Evolutionary conservation across 2,797 vertebrate genomes (phyloP), one percentile per base, ranked within the genome.

Genomic region (Pantherophis alleghaniensis): DNA sequence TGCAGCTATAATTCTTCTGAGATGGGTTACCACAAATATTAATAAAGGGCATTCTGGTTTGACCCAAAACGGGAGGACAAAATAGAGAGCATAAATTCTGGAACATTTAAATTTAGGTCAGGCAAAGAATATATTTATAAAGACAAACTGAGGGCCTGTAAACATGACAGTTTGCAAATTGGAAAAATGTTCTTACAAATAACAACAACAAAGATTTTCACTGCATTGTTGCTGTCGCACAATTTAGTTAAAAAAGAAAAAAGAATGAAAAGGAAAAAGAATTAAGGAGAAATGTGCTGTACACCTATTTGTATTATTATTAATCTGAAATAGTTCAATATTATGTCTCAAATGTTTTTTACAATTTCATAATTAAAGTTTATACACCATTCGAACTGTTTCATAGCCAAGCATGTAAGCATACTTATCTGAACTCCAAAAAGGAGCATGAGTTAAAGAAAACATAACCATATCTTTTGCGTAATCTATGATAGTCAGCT

Each of bases 401-500:
- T 88, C 66, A 18, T 89, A 47, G 47, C 57, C 47, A 57, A 63
- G 69, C 51, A 56, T 66, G 57, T 42, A 37, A 61, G 89, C 24
- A 26, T 83, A 47, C 88, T 5, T 11, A 92, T 92, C 28, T 87
- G 63, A 42, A 94, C 13, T 42, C 53, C 69, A 2, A 92, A 86
- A n/a, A 88, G 69, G 87, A 95, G 93, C 94, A 89, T 94, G 86
- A 89, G 92, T 47, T 42, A 63, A 86, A 79, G 32, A 90, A 57
- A 93, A 24, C 60, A 88, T 16, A 7, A 26, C 32, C 61, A 26
- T 13, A 59, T 86, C 90, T 37, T 47, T 59, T 86, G 32, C 12
- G 26, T 86, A 93, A 91, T 66, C 60, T 0, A 6, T 0, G 16
- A 63, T 0, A 51, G 86, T 55, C 91, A 95, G 88, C 94, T 92